A percentile compares a stretch with the other conserved stretches of the same genome.
Evolutionary conservation across 1,140 invertebrate genomes (phyloP).

Genomic region (Hypsibius dujardini): DNA sequence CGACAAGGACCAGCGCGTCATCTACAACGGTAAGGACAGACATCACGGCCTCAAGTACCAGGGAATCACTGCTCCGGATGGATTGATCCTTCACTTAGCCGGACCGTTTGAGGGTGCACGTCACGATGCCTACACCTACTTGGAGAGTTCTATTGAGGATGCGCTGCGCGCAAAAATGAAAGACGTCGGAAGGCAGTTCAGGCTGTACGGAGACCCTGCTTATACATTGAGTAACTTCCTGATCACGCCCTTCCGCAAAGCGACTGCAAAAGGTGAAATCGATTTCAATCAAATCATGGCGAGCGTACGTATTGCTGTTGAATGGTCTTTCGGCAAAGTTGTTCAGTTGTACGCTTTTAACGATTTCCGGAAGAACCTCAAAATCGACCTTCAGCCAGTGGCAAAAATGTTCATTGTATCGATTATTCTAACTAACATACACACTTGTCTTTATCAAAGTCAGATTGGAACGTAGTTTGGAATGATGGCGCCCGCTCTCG

Average conservation of each 20-base stretch:
- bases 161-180: background rate
- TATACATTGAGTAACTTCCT: slow-evolving; percentile 5
- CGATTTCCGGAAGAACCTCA: background rate
- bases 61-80: background rate
- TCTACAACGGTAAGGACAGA: background rate
- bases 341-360: background rate
- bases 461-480: too few species aligned
- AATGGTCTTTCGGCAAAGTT: background rate
- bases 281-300: background rate
- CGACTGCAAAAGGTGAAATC: background rate
- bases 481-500: too few species aligned
- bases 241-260: background rate
- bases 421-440: too few species aligned
- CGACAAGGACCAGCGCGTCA: background rate
- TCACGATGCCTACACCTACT: background rate
- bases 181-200: background rate
- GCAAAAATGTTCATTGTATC: too few species aligned
- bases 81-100: background rate
- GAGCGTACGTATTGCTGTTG: background rate
- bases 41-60: background rate
- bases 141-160: background rate
- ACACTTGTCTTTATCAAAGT: too few species aligned
- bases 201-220: background rate
- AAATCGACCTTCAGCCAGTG: background rate
- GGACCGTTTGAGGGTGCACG: background rate